These are phyloP conservation scores for Psilanteris sp. DNA, from an alignment of 1,140 invertebrate genomes.

Conservation along the genomic window DNA sequence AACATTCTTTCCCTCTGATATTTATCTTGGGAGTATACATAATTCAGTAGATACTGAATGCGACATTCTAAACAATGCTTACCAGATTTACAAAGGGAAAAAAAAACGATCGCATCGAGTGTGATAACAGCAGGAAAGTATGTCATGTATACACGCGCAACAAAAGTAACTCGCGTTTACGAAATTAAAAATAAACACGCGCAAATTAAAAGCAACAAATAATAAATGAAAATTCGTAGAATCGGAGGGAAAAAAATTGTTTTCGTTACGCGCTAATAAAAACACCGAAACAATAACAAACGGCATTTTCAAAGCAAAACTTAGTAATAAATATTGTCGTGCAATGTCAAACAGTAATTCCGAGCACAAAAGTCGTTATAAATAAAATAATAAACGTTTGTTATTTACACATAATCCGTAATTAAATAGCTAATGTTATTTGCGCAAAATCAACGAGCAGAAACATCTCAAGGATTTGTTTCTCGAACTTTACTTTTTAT, in stretches of 20 bases:
- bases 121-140: conserved; percentile 40
- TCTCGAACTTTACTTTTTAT: too few relatives aligned
- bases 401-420: too few relatives aligned
- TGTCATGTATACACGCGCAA: conserved; percentile 29
- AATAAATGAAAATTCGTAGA: conserved; percentile 10
- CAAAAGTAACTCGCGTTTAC: conserved; percentile 4
- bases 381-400: too few relatives aligned
- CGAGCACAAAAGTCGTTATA: too few relatives aligned
- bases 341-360: too few relatives aligned
- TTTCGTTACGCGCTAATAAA: too few relatives aligned
- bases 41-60: conserved; percentile 34
- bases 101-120: conserved; percentile 10
- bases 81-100: conserved; percentile 19
- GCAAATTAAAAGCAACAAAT: neutral
- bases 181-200: neutral
- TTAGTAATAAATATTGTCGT: too few relatives aligned
- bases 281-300: too few relatives aligned
- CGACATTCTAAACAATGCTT: conserved; percentile 44
- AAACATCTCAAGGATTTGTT: too few relatives aligned
- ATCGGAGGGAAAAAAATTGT: neutral
- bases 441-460: too few relatives aligned
- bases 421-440: too few relatives aligned
- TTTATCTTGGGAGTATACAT: conserved; percentile 36
- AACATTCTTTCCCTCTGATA: neutral
- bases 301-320: too few relatives aligned